phyloP scores from a whole-genome alignment of 2,888 invertebrate species.

The Pammene aurita region DNA sequence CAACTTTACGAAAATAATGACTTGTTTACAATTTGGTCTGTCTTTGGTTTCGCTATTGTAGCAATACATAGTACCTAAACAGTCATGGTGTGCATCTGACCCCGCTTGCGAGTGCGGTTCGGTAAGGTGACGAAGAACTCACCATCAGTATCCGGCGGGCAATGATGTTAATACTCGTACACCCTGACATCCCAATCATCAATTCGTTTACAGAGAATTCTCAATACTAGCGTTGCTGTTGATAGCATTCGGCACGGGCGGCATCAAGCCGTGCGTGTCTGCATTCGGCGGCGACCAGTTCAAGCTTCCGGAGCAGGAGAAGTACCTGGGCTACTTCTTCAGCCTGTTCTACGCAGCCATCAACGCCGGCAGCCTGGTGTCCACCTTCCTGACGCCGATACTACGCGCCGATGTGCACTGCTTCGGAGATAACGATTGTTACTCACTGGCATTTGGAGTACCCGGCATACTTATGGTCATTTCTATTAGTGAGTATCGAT shows the following conservation, averaged over 20 bases:
- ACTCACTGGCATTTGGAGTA: conserved; percentile 93
- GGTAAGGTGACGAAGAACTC: too few species aligned
- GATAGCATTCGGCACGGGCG: conserved; percentile 96
- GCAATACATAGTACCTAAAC: too few species aligned
- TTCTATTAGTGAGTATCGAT: conserved; percentile 86
- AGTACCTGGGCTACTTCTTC: conserved; percentile 92
- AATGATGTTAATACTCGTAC: too few species aligned
- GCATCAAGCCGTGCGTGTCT: conserved; percentile 97
- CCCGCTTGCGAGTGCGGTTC: too few species aligned
- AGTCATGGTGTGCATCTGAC: too few species aligned
- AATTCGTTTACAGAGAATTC: conserved; percentile 76
- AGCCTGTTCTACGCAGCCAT: conserved; percentile 97
- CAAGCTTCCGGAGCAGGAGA: conserved; percentile 89
- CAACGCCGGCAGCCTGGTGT: conserved; percentile 94
- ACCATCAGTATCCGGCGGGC: too few species aligned
- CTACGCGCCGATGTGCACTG: conserved; percentile 91
- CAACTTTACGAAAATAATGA: too few species aligned
- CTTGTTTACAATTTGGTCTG: too few species aligned
- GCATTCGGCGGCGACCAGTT: conserved; percentile 99
- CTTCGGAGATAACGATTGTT: conserved; percentile 90
- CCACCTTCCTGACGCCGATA: conserved; percentile 94
- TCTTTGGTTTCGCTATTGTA: too few species aligned
- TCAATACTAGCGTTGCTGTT: conserved; percentile 87
- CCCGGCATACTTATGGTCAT: conserved; percentile 93
- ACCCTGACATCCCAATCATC: too few species aligned